A percentile compares a stretch with the other conserved stretches of the same genome.
phyloP scores from a whole-genome alignment of 2,113 vertebrate species.

The Amphiprion ocellaris region DNA sequence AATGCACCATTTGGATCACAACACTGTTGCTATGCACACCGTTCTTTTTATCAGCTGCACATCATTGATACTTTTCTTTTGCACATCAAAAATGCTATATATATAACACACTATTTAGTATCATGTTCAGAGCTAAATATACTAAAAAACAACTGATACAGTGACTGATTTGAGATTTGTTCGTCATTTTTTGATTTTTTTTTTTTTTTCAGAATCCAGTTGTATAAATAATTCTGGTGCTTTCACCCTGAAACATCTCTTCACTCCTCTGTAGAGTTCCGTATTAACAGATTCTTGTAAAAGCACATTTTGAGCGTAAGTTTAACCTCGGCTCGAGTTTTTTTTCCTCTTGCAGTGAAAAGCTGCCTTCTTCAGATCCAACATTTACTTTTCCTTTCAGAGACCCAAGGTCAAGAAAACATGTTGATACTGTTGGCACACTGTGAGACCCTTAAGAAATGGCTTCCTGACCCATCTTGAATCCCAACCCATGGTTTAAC shows the following conservation, averaged over 20 bases:
- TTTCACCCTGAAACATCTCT: conserved; percentile 36
- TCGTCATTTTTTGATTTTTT: too few relatives aligned
- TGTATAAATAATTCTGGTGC: neutral
- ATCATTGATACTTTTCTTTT: neutral
- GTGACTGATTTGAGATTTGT: neutral
- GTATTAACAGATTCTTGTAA: neutral
- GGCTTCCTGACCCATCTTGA: conserved; percentile 28
- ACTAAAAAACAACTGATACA: neutral
- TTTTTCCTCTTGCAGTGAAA: conserved; percentile 10
- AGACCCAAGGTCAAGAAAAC: conserved; percentile 48
- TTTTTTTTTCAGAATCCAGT: neutral
- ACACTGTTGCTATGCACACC: neutral
- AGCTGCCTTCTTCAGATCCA: conserved; percentile 2
- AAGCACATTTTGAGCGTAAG: neutral
- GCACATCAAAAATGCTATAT: neutral
- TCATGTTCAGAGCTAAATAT: neutral
- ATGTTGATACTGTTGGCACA: conserved; percentile 29
- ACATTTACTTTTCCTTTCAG: conserved; percentile 33
- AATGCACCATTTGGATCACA: neutral
- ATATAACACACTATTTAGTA: neutral
- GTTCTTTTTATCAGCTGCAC: neutral
- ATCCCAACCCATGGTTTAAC: conserved; percentile 5
- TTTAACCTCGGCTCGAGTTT: conserved; percentile 6
- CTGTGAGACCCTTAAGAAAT: conserved; percentile 22
- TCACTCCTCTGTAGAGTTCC: neutral